Base-by-base conservation (phyloP, 2,113 vertebrate species). In the Hippocampus barbouri region DNA sequence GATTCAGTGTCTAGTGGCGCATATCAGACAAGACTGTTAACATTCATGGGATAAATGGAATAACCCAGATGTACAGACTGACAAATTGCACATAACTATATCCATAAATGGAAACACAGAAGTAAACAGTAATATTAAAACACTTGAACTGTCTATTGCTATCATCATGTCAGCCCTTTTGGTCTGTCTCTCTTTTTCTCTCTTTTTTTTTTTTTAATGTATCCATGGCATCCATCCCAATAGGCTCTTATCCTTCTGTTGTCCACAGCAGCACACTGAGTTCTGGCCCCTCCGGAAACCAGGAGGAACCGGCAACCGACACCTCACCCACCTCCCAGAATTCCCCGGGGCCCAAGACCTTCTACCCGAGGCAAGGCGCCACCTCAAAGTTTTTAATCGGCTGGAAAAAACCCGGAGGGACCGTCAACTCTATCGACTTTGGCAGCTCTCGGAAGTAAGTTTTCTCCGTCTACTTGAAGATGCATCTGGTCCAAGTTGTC, bases 371-470 rank as follows among this genome's bases (percentile, higher is more conserved):
- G 67, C 97, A 99, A 85, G 97, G 97, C 27, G 96, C 97, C 53
- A 99, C 97, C 57, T 98, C 97, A 77, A 99, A 98, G 91, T 99
- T 96, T 90, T 92, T 99, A 80, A 99, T 98, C 0, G 97, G 97
- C 82, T 99, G 97, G 97, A 98, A 95, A 86, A 99, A 99, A 79
- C 97, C 97, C 0, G 97, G 97, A 77, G 95, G 97, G 85, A 97
- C 96, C 69, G 96, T 98, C 89, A 99, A 98, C 93, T 96, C 96
- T 12, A 97, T 99, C 91, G 97, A 97, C 77, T 99, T 99, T 89
- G 96, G 97, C 90, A 96, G 94, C 91, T 94, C 95, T 69, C 94
- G 97, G 90, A 99, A 98, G 97, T 99, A 95, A 95, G 95, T 71
- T 34, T 14, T 5, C 14, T 8, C 63, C 73, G 21, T 72, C 51